Base-by-base conservation (phyloP, 2,797 vertebrate species). In the Hephaestus fuliginosus region DNA sequence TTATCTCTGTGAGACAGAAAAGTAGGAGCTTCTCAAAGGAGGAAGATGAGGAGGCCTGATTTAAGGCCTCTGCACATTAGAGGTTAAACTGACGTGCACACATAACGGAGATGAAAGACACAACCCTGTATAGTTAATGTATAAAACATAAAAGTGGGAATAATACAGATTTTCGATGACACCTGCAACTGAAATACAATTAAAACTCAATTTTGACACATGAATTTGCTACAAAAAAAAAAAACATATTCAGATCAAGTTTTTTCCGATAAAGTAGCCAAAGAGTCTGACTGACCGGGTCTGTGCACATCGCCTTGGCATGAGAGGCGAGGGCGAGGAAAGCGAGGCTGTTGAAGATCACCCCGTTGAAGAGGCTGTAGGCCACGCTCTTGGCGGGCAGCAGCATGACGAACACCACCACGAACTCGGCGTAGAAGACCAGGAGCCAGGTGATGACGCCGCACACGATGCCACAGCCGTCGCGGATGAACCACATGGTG, bases 401-500 rank as follows among this genome's bases (percentile, higher is more conserved):
- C 88, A 99, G 96, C 96, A 99, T 97, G 83, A 99, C 97, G 25
- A 99, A 98, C 61, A 98, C 91, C 91, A 99, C 98, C 94, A 99
- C 98, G 7, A 99, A 99, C 95, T 99, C 97, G 0, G 98, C 98
- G 28, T 97, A 99, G 86, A 99, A 95, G 88, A 99, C 96, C 94
- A 99, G 96, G 78, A 98, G 17, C 98, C 98, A 99, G 93, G 98
- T 99, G 91, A 99, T 97, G 57, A 98, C 86, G 85, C 96, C 97
- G 79, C 98, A 99, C 74, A 96, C 96, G 57, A 99, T 97, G 90
- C 98, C 98, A 64, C 98, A 99, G 95, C 97, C 95, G 84, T 99
- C 98, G 1, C 97, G 96, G 93, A 99, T 98, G 92, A 99, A 99
- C 98, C 98, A 99, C 97, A 99, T 97, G 94, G 95, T 91, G 95